Evolutionary conservation across 2,797 vertebrate species (phyloP), one percentile per base, ranked within the genome.

Genomic region (Sebastes alutus): DNA sequence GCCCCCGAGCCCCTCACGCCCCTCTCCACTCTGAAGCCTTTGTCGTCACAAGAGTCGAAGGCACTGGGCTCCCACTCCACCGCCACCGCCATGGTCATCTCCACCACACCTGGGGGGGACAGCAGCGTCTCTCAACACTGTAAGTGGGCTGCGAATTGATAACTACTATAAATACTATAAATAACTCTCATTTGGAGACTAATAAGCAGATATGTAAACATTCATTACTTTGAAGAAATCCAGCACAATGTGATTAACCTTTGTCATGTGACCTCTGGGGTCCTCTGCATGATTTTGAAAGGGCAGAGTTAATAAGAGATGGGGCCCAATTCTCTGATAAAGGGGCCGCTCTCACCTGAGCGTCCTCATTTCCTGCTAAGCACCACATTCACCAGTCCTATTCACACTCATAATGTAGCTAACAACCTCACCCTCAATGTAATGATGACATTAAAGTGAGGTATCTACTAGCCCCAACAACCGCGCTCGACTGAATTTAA

Each of bases 121-220:
- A 98, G 96, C 95, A 98, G 97, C 89, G 92, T 98, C 69, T 99
- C 97, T 11, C 97, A 98, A 75, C 98, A 98, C 93, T 97, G 98
- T 99, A 93, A 97, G 98, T 87, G 69, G 80, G 9, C 20, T 46
- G 14, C 33, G 58, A 14, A 25, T 42, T 33, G 4, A 33, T 32
- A 22, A 2, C 22, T 29, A 3, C 11, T 32, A 14, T 4, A 25
- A 72, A 29, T 9, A 54, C 32, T 12, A 1, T 29, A 12, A 67
- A 56, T 18, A 49, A 29, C 4, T 61, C 6, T 61, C 20, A 20
- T 42, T 20, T 6, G 4, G 13, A 46, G 4, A 33, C 55, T 18
- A 16, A 7, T 11, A 25, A 20, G 35, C 23, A 9, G 29, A 11
- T 20, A 29, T 25, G 9, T 58, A 42, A 27, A 32, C 33, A 59